Conservation (phyloP, 2,797 vertebrate genomes). For the Neoniphon sammara region DNA sequence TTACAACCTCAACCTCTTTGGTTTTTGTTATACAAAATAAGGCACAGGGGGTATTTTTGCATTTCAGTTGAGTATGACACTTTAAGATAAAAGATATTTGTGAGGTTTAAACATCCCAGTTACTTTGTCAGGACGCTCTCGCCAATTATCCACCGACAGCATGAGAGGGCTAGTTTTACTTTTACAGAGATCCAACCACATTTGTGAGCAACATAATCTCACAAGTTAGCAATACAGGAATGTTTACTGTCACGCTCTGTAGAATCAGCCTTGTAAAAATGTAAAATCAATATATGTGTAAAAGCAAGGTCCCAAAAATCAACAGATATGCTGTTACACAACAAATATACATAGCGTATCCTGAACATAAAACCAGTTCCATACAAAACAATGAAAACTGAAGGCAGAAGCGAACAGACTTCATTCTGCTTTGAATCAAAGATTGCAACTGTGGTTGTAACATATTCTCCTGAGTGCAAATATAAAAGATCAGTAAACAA, state of each 20-base stretch:
- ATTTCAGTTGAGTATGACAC: slow-evolving; percentile 29
- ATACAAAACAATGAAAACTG: slow-evolving; percentile 32
- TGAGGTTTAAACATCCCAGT: slow-evolving; percentile 45
- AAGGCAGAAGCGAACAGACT: slow-evolving; percentile 37
- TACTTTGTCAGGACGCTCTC: slow-evolving; percentile 53
- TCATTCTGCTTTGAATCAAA: slow-evolving; percentile 57
- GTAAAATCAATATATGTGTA: slow-evolving; percentile 7
- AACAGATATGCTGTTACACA: slow-evolving; percentile 32
- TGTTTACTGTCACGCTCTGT: slow-evolving; percentile 50
- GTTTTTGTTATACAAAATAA: slow-evolving; percentile 75
- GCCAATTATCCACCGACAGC: slow-evolving; percentile 37
- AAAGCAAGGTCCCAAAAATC: slow-evolving; percentile 10
- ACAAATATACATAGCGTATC: slow-evolving; percentile 39
- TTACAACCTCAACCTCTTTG: slow-evolving; percentile 75
- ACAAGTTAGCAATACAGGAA: slow-evolving; percentile 48
- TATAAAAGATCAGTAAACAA: slow-evolving; percentile 56
- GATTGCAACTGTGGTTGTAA: slow-evolving; percentile 68
- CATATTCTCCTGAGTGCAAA: slow-evolving; percentile 78
- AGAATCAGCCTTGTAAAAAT: slow-evolving; percentile 13
- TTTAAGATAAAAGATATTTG: slow-evolving; percentile 15
- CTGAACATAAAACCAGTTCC: slow-evolving; percentile 16
- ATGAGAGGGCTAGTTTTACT: slow-evolving; percentile 10
- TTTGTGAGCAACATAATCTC: slow-evolving; percentile 52
- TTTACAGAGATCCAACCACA: slow-evolving; percentile 43
- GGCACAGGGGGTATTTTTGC: slow-evolving; percentile 72